phyloP scores from a whole-genome alignment of 2,113 vertebrate genomes.

The Phoenicopterus ruber region DNA sequence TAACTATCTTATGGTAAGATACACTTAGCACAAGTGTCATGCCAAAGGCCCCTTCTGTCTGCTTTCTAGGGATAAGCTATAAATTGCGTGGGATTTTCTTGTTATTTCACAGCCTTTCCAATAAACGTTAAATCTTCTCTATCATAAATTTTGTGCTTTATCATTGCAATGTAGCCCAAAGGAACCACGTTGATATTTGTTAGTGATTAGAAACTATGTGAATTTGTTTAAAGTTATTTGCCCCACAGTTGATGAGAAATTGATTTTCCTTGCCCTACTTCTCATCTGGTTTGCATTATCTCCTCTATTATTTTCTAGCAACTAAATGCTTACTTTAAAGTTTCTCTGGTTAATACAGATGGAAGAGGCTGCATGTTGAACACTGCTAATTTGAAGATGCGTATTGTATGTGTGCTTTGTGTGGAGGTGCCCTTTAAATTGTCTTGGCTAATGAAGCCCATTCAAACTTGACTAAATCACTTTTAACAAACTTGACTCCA shows the following conservation, averaged over 20 bases:
- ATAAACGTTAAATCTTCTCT: neutral
- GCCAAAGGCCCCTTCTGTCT: neutral
- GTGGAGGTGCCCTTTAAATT: neutral
- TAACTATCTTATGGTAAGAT: neutral
- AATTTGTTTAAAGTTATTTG: neutral
- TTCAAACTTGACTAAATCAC: neutral
- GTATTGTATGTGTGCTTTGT: neutral
- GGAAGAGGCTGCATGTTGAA: neutral
- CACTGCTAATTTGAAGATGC: neutral
- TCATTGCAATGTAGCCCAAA: neutral
- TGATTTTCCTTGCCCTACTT: neutral
- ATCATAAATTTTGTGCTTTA: neutral
- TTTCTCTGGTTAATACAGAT: neutral
- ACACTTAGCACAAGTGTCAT: neutral
- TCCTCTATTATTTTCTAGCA: slow-evolving; percentile 11
- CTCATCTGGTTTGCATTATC: neutral
- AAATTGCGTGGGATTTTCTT: neutral
- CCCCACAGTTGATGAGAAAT: neutral
- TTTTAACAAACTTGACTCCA: neutral
- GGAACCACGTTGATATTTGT: neutral
- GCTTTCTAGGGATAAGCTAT: neutral
- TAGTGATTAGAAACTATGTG: neutral
- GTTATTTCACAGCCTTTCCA: neutral
- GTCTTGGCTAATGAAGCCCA: neutral
- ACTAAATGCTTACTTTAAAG: neutral